These are phyloP conservation scores for Stictonetta naevosa DNA, from an alignment of 2,113 vertebrate genomes.

Conservation along the genomic window DNA sequence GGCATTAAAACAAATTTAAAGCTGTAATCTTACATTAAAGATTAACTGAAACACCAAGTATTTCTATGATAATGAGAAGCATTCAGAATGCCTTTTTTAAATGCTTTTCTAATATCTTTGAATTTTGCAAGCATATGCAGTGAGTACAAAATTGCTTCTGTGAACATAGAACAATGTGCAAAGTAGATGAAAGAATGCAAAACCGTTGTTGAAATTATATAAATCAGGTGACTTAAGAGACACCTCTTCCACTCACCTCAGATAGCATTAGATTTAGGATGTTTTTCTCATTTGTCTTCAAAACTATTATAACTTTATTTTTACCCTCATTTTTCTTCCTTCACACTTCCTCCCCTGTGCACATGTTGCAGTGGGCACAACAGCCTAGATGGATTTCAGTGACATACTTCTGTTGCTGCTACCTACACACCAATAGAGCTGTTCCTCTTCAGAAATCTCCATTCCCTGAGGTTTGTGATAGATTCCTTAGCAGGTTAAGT, in stretches of 20 bases:
- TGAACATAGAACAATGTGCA: neutral
- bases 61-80: neutral
- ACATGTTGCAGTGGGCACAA: neutral
- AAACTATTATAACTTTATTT: neutral
- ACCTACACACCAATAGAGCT: neutral
- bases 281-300: neutral
- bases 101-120: neutral
- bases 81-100: neutral
- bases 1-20: neutral
- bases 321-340: neutral
- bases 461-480: neutral
- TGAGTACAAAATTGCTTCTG: neutral
- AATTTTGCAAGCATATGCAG: neutral
- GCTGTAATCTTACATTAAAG: neutral
- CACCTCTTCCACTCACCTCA: neutral
- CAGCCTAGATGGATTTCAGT: neutral
- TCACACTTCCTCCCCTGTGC: neutral
- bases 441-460: neutral
- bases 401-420: neutral
- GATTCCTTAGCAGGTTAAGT: neutral
- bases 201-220: neutral
- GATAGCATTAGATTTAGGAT: neutral
- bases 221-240: neutral
- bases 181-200: neutral
- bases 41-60: neutral